Conservation (phyloP, 2,888 invertebrate species). For the Hypercompe scribonia region DNA sequence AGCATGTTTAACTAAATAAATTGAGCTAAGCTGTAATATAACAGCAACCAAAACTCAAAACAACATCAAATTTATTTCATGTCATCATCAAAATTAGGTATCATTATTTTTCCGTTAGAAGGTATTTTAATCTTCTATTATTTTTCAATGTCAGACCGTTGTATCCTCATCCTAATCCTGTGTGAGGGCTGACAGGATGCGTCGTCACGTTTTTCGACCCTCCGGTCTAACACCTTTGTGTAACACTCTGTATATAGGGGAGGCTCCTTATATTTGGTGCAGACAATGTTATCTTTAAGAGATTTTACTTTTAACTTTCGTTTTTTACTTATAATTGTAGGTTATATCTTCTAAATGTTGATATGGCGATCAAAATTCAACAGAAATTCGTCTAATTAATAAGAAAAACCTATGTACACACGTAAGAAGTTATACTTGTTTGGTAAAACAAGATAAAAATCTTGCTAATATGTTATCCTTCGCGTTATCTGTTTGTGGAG, state of each 20-base stretch:
- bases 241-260: slow-evolving; percentile 48
- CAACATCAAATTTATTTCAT: too few relatives aligned
- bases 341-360: background rate
- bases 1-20: too few relatives aligned
- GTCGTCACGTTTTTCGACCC: slow-evolving; percentile 50
- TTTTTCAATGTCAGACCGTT: slow-evolving; percentile 7
- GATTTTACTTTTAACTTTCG: slow-evolving; percentile 7
- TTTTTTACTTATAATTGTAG: background rate
- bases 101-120: background rate
- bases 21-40: too few relatives aligned
- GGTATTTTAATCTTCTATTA: background rate
- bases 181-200: slow-evolving; percentile 47
- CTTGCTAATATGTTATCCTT: too few relatives aligned
- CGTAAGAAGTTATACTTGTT: too few relatives aligned
- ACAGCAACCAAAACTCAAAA: too few relatives aligned
- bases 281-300: slow-evolving; percentile 32
- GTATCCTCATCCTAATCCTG: slow-evolving; percentile 32
- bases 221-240: slow-evolving; percentile 46
- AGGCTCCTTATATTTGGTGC: slow-evolving; percentile 34
- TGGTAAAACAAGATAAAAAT: too few relatives aligned
- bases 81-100: too few relatives aligned
- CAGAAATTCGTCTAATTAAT: background rate
- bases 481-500: too few relatives aligned
- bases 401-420: too few relatives aligned
- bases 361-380: background rate